A percentile compares a stretch with the other conserved stretches of the same genome.
Evolutionary conservation across 2,888 invertebrate species (phyloP).

Genomic region (Tortrix viridana): DNA sequence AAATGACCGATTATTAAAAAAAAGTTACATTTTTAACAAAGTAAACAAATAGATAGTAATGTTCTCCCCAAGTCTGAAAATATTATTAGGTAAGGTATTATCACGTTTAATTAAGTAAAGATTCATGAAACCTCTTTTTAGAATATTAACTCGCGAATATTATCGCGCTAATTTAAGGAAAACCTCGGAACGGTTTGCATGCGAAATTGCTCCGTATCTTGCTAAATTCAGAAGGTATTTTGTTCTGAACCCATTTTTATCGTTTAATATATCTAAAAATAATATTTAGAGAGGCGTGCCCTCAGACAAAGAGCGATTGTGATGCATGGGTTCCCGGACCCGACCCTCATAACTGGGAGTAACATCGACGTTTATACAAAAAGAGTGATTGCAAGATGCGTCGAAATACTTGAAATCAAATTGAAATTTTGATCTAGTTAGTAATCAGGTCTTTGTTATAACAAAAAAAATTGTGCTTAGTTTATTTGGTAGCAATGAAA

Average conservation of each 20-base stretch:
- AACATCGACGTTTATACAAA: constrained; percentile 16
- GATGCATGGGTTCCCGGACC: constrained; percentile 17
- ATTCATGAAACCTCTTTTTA: constrained; percentile 15
- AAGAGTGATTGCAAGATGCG: constrained; percentile 12
- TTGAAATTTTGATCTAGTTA: background rate
- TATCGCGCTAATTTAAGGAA: constrained; percentile 16
- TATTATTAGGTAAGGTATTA: constrained; percentile 2
- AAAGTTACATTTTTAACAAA: too few relatives aligned
- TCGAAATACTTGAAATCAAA: too few relatives aligned
- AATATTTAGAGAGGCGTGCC: constrained; percentile 25
- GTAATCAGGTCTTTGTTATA: background rate
- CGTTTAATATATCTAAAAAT: constrained; percentile 25
- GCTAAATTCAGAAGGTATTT: constrained; percentile 3
- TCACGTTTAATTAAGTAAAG: constrained; percentile 9
- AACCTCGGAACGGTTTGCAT: background rate
- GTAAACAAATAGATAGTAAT: too few relatives aligned
- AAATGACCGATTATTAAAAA: too few relatives aligned
- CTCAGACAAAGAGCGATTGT: constrained; percentile 27
- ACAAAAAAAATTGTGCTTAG: too few relatives aligned
- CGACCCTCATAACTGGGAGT: constrained; percentile 20
- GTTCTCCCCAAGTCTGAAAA: too few relatives aligned
- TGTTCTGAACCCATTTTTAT: constrained; percentile 13
- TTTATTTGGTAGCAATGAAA: background rate
- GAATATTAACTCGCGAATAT: constrained; percentile 16
- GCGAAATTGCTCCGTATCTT: background rate